A percentile compares a stretch with the other conserved stretches of the same genome.
phyloP scores from a whole-genome alignment of 2,113 vertebrate species.

The Anoura caudifer region DNA sequence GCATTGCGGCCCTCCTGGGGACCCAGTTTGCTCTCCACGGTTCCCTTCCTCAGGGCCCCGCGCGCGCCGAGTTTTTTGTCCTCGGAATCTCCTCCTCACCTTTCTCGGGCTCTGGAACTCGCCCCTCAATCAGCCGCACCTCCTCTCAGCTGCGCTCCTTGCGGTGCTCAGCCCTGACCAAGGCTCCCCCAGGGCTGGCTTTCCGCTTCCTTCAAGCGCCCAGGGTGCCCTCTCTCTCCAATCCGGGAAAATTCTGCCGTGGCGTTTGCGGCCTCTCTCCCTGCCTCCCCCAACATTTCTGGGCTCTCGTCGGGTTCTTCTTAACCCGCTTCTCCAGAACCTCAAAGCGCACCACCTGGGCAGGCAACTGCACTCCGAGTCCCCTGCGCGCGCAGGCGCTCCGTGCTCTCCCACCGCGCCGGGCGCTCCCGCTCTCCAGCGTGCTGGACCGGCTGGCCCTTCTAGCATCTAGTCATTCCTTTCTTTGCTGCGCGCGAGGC shows the following conservation, averaged over 20 bases:
- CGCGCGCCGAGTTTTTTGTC: accelerated
- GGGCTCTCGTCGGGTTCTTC: neutral
- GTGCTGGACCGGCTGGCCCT: accelerated
- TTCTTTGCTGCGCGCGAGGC: neutral
- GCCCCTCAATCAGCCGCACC: neutral
- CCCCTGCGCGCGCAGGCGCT: neutral
- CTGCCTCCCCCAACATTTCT: neutral
- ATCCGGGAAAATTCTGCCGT: neutral
- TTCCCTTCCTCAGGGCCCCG: neutral
- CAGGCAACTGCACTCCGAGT: neutral
- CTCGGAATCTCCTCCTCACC: neutral
- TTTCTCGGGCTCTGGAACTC: neutral
- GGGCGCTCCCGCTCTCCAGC: accelerated
- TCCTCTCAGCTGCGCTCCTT: neutral
- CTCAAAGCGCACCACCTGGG: neutral
- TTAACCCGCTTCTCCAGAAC: neutral
- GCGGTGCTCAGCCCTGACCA: neutral
- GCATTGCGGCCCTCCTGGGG: neutral
- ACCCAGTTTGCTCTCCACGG: accelerated
- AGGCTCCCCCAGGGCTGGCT: neutral
- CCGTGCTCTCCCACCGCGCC: accelerated
- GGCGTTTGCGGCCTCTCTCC: neutral
- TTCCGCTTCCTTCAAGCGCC: neutral
- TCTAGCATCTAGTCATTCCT: accelerated
- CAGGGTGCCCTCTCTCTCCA: neutral